phyloP scores from a whole-genome alignment of 2,888 invertebrate genomes.

The Dolomedes plantarius region DNA sequence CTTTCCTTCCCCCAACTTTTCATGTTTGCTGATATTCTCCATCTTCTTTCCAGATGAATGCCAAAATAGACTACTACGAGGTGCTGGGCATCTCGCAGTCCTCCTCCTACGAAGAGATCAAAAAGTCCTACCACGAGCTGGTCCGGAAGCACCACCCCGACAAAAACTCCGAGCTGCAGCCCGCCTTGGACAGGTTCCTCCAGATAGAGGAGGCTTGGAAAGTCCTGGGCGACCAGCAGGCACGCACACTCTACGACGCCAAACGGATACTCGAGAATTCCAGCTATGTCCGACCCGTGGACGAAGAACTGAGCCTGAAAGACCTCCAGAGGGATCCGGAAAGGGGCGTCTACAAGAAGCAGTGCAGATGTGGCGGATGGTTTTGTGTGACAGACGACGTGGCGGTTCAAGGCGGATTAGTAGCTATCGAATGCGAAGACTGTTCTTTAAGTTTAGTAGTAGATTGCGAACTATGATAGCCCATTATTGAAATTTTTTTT shows the following conservation, averaged over 20 bases:
- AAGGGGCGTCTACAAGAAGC: constrained; percentile 22
- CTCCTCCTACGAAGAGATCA: constrained; percentile 58
- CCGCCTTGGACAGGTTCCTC: constrained; percentile 12
- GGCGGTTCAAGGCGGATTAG: neutral
- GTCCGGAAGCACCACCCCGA: constrained; percentile 57
- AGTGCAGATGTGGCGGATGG: constrained; percentile 56
- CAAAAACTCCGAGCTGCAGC: constrained; percentile 21
- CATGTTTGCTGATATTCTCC: too few relatives aligned
- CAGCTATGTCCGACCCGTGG: constrained; percentile 13
- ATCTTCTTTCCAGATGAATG: neutral
- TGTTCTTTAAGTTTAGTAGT: constrained; percentile 55
- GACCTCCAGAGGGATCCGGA: constrained; percentile 4
- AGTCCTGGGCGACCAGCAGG: constrained; percentile 32
- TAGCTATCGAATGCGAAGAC: constrained; percentile 53
- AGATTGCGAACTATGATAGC: constrained; percentile 32
- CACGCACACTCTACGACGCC: constrained; percentile 60
- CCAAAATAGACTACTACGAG: constrained; percentile 38
- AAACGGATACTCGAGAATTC: constrained; percentile 25
- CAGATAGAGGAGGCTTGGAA: constrained; percentile 68
- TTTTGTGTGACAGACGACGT: constrained; percentile 32
- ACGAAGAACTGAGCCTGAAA: constrained; percentile 41
- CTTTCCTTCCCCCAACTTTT: too few relatives aligned
- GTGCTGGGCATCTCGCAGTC: constrained; percentile 28
- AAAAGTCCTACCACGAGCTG: constrained; percentile 55
- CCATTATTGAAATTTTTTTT: neutral